A percentile compares a stretch with the other conserved stretches of the same genome.
Evolutionary conservation across 2,797 vertebrate species (phyloP).

Genomic region (Numenius phaeopus): DNA sequence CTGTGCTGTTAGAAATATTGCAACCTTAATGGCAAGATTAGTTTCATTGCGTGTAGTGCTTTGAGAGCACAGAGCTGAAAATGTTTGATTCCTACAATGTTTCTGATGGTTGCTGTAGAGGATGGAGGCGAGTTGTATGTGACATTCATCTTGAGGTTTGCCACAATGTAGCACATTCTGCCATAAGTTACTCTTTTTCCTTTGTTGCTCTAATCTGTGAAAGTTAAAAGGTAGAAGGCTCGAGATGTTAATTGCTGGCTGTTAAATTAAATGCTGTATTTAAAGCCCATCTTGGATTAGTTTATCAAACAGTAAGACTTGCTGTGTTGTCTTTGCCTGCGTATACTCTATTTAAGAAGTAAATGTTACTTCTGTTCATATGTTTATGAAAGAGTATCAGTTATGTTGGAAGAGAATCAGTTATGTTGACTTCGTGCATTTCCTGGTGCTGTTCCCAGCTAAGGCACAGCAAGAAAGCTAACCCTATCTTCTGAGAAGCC

Average conservation of each 20-base stretch:
- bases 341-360: neutral
- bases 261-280: neutral
- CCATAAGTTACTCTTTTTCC: neutral
- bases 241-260: neutral
- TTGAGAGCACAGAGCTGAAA: neutral
- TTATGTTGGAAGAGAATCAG: neutral
- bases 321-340: neutral
- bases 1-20: neutral
- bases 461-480: neutral
- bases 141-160: neutral
- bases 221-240: neutral
- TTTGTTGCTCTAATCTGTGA: neutral
- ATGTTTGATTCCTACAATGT: neutral
- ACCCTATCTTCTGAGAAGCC: neutral
- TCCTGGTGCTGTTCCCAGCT: neutral
- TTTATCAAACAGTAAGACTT: neutral
- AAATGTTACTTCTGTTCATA: neutral
- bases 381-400: neutral
- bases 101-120: fast-evolving
- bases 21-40: neutral
- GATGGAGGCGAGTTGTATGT: neutral
- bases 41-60: neutral
- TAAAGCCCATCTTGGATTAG: neutral
- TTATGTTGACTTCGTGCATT: neutral
- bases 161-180: neutral